phyloP scores from a whole-genome alignment of 2,113 vertebrate genomes.

The Nothobranchius furzeri region DNA sequence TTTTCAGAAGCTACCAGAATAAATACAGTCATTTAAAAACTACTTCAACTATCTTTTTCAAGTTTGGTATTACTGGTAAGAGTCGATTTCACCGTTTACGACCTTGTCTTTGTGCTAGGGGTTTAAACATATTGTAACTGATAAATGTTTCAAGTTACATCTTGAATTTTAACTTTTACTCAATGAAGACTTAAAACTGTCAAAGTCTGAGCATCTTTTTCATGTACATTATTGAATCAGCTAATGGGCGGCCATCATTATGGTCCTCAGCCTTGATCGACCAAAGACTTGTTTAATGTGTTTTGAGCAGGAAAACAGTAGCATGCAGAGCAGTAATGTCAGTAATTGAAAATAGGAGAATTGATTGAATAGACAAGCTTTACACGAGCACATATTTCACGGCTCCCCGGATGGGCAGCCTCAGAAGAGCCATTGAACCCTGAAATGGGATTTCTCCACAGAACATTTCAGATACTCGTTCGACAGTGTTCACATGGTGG shows the following conservation, averaged over 20 bases:
- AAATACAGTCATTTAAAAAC: too few relatives aligned
- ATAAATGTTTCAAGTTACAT: too few relatives aligned
- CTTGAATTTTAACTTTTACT: background rate
- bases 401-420: conserved; percentile 53
- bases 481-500: conserved; percentile 53
- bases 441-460: conserved; percentile 78
- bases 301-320: conserved; percentile 38
- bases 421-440: conserved; percentile 70
- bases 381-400: conserved; percentile 66
- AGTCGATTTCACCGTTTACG: too few relatives aligned
- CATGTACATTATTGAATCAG: background rate
- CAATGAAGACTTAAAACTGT: background rate
- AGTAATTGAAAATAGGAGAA: conserved; percentile 71
- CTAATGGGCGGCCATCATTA: conserved; percentile 5
- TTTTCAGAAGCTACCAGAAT: too few relatives aligned
- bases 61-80: too few relatives aligned
- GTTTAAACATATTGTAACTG: too few relatives aligned
- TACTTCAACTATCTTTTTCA: too few relatives aligned
- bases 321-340: conserved; percentile 50
- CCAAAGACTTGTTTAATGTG: conserved; percentile 34
- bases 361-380: conserved; percentile 74
- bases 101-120: too few relatives aligned
- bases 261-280: conserved; percentile 15
- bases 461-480: conserved; percentile 66
- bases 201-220: background rate